A percentile compares a stretch with the other conserved stretches of the same genome.
phyloP scores from a whole-genome alignment of 2,888 invertebrate genomes.

The Nebria salina region DNA sequence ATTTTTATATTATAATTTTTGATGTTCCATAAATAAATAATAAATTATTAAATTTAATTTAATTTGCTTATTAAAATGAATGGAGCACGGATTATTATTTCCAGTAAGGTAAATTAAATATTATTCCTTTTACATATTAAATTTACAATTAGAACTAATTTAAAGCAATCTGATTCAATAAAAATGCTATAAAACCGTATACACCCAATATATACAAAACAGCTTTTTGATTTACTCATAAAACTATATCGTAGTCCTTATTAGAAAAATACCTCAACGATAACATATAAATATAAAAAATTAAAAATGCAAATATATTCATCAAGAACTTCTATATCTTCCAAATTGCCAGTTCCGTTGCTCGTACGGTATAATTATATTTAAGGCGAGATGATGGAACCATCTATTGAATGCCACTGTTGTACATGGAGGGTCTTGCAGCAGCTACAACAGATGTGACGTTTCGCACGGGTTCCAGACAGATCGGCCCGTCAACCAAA shows the following conservation, averaged over 20 bases:
- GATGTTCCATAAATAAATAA: no score
- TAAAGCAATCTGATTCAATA: no score
- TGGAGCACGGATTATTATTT: no score
- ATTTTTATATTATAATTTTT: no score
- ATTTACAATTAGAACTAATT: no score
- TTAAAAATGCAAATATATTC: not conserved
- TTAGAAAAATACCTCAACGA: not conserved
- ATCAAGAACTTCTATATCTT: not conserved
- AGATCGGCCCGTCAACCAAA: slow-evolving; percentile 1
- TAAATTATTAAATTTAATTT: no score
- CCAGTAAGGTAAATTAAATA: no score
- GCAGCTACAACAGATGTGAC: not conserved
- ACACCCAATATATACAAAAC: no score
- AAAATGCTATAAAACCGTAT: no score
- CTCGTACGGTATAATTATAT: not conserved
- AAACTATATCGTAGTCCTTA: not conserved
- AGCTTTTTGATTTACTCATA: no score
- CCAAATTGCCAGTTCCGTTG: not conserved
- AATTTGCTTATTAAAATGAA: no score
- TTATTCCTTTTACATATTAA: no score
- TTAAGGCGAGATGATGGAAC: not conserved
- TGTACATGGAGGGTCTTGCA: not conserved
- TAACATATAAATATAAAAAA: not conserved
- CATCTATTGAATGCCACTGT: slow-evolving; percentile 1
- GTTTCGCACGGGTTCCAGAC: not conserved